phyloP scores from a whole-genome alignment of 2,888 invertebrate genomes.

The Maniola hyperantus region DNA sequence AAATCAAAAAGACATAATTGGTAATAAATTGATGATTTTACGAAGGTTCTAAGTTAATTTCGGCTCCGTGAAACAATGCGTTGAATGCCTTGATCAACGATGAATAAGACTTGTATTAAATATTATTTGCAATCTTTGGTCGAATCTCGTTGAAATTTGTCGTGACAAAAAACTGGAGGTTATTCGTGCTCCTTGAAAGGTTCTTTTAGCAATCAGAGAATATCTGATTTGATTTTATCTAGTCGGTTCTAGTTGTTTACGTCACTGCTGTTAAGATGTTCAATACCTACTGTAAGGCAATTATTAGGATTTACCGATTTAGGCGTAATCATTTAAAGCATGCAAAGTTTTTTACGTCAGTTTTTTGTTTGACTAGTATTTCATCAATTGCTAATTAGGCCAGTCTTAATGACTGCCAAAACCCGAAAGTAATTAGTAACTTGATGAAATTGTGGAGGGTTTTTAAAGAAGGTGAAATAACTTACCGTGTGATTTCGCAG shows the following conservation, averaged over 20 bases:
- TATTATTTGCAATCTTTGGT: slow-evolving; percentile 3
- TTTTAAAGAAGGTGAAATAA: too few relatives aligned
- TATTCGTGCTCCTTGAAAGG: slow-evolving; percentile 17
- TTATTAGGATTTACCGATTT: neutral
- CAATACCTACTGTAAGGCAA: neutral
- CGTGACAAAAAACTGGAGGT: slow-evolving; percentile 17
- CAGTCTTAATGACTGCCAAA: too few relatives aligned
- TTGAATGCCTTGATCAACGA: slow-evolving; percentile 10
- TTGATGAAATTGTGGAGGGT: too few relatives aligned
- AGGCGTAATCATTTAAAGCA: too few relatives aligned
- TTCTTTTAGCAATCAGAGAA: slow-evolving; percentile 12
- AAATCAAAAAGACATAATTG: slow-evolving; percentile 19
- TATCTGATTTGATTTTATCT: slow-evolving; percentile 20
- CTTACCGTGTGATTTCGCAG: too few relatives aligned
- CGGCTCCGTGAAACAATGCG: slow-evolving; percentile 14
- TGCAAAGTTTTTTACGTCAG: too few relatives aligned
- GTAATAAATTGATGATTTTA: slow-evolving; percentile 20
- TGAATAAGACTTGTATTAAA: slow-evolving; percentile 3
- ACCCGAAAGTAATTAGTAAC: too few relatives aligned
- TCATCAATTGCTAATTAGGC: too few relatives aligned
- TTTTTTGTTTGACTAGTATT: too few relatives aligned
- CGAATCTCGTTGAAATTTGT: slow-evolving; percentile 14
- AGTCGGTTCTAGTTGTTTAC: neutral
- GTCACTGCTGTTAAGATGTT: neutral
- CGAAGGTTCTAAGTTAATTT: slow-evolving; percentile 19